phyloP scores from a whole-genome alignment of 2,797 vertebrate genomes.

The Apogon hyalosoma region DNA sequence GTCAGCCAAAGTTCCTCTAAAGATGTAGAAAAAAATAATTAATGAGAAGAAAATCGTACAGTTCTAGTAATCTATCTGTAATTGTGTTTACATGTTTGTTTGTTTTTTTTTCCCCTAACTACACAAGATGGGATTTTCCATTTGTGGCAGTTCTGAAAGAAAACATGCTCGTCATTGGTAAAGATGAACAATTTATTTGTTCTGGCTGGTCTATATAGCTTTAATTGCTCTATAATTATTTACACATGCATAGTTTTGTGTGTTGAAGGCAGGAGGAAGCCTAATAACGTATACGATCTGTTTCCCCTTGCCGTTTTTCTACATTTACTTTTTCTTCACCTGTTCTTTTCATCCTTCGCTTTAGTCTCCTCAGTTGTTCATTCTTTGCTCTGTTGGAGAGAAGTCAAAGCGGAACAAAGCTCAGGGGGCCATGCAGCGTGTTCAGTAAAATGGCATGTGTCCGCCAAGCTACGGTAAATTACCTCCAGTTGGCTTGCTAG shows the following conservation, averaged over 20 bases:
- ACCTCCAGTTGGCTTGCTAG: slow-evolving; percentile 78
- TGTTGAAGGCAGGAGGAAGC: background rate
- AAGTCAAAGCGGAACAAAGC: slow-evolving; percentile 70
- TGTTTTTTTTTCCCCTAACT: background rate
- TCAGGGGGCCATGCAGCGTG: slow-evolving; percentile 74
- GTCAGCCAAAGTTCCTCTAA: slow-evolving; percentile 2
- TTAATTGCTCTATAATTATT: slow-evolving; percentile 1
- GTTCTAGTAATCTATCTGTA: background rate
- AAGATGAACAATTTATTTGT: slow-evolving; percentile 18
- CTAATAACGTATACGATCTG: background rate
- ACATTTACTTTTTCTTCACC: slow-evolving; percentile 53
- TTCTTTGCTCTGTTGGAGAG: slow-evolving; percentile 74
- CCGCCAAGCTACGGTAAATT: slow-evolving; percentile 79
- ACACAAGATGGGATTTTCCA: slow-evolving; percentile 10
- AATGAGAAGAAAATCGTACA: background rate
- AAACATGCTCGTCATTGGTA: slow-evolving; percentile 20
- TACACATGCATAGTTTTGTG: background rate
- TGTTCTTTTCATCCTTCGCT: slow-evolving; percentile 46
- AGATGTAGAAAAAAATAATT: background rate
- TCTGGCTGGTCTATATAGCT: background rate
- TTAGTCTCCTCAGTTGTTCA: slow-evolving; percentile 62
- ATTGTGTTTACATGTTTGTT: slow-evolving; percentile 24
- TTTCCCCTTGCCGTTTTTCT: slow-evolving; percentile 27
- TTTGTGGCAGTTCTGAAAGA: slow-evolving; percentile 23
- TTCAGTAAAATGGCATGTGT: slow-evolving; percentile 81